A percentile compares a stretch with the other conserved stretches of the same genome.
Conservation (phyloP, 2,113 vertebrate species). For the Channa maculata region DNA sequence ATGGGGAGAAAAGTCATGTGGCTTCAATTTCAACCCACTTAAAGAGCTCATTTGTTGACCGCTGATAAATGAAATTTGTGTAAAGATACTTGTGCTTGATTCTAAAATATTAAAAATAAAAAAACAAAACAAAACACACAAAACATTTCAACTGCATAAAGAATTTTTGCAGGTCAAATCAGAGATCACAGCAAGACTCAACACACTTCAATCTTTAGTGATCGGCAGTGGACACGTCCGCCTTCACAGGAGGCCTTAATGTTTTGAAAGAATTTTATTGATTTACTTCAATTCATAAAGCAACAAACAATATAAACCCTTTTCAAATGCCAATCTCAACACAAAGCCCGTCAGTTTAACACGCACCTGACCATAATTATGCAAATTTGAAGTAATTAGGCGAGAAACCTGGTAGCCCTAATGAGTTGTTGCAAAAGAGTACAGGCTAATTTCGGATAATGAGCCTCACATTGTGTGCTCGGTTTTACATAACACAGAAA, state of each 20-base stretch:
- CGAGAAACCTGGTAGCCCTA: conserved; percentile 43
- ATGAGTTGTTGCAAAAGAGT: conserved; percentile 50
- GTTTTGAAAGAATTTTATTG: conserved; percentile 27
- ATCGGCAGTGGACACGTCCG: not conserved
- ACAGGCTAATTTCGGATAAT: conserved; percentile 49
- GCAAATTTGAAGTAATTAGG: conserved; percentile 60
- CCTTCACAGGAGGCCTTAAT: not conserved
- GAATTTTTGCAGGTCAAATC: conserved; percentile 14
- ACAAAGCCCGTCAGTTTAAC: conserved; percentile 43
- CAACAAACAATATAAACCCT: conserved; percentile 26
- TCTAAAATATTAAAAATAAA: too few species aligned
- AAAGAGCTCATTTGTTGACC: too few species aligned
- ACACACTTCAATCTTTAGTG: conserved; percentile 4
- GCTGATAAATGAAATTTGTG: too few species aligned
- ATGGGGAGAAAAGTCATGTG: not conserved
- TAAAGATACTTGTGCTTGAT: too few species aligned
- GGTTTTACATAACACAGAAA: conserved; percentile 25
- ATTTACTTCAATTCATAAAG: conserved; percentile 27
- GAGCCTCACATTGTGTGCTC: conserved; percentile 33
- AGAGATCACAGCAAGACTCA: not conserved
- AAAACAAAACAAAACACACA: too few species aligned
- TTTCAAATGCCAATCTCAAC: conserved; percentile 44
- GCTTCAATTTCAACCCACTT: not conserved
- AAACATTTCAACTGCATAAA: too few species aligned
- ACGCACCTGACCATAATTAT: conserved; percentile 65